Conservation (phyloP, 2,113 vertebrate species). For the Corythoichthys intestinalis region DNA sequence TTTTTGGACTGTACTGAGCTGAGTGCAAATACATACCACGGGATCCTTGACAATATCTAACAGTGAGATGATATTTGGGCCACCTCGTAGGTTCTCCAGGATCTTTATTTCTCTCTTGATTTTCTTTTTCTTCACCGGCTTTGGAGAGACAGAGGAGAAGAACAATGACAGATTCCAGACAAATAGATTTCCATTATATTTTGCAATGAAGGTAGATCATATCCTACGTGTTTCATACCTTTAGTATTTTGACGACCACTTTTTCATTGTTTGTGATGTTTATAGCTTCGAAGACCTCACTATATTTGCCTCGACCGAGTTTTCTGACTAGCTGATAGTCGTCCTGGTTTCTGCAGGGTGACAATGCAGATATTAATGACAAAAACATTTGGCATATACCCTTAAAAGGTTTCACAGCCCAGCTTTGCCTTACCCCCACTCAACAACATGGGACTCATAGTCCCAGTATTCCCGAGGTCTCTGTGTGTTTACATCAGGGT, state of each 20-base stretch:
- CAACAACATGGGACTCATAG: constrained; percentile 81
- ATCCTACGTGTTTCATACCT: constrained; percentile 71
- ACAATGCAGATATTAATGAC: neutral
- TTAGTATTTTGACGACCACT: constrained; percentile 99
- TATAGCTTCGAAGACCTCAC: constrained; percentile 83
- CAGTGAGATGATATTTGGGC: constrained; percentile 83
- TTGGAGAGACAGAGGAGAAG: constrained; percentile 1
- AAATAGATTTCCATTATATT: neutral
- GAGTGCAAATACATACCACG: constrained; percentile 67
- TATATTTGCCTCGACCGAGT: constrained; percentile 84
- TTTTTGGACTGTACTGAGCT: neutral
- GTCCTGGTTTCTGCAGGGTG: constrained; percentile 76
- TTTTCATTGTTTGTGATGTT: constrained; percentile 96
- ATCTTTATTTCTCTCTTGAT: constrained; percentile 88
- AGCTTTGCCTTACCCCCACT: constrained; percentile 75
- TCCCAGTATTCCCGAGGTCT: constrained; percentile 83
- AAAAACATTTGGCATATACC: neutral
- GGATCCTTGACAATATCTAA: constrained; percentile 86
- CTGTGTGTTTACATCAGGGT: constrained; percentile 85
- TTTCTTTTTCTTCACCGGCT: constrained; percentile 90
- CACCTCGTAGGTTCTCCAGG: constrained; percentile 82
- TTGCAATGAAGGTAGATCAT: neutral
- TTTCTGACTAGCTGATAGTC: constrained; percentile 86
- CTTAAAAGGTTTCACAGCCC: neutral
- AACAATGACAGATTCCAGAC: neutral